phyloP scores from a whole-genome alignment of 1,140 invertebrate genomes.

The Anastrepha obliqua region DNA sequence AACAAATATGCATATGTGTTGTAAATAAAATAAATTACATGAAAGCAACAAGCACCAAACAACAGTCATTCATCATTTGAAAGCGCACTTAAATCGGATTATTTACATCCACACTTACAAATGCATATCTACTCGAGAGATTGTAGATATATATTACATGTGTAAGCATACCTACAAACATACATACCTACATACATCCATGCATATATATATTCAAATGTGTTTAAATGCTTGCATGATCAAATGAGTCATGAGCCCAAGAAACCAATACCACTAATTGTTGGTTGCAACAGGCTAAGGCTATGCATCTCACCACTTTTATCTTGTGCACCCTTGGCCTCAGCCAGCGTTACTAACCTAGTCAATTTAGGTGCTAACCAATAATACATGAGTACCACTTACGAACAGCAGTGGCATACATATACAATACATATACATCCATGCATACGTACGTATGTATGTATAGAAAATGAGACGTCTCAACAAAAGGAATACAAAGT shows the following conservation, averaged over 20 bases:
- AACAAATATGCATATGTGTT: slow-evolving; percentile 6
- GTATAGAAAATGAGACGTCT: not conserved
- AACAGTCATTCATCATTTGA: slow-evolving; percentile 23
- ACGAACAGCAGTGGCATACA: not conserved
- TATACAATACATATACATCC: not conserved
- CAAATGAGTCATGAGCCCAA: not conserved
- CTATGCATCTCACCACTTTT: not conserved
- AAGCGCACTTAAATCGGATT: slow-evolving; percentile 31
- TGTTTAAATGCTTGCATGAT: not conserved
- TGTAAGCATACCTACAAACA: not conserved
- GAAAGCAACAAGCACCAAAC: slow-evolving; percentile 3
- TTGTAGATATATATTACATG: not conserved
- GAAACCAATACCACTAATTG: slow-evolving; percentile 29
- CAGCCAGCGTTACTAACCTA: not conserved
- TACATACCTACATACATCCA: not conserved
- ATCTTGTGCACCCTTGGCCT: not conserved
- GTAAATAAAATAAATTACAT: slow-evolving; percentile 40
- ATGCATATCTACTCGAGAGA: not conserved
- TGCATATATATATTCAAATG: not conserved
- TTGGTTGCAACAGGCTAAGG: not conserved
- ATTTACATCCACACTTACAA: not conserved
- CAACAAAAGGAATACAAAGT: not conserved
- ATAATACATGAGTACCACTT: not conserved
- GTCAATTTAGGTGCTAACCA: slow-evolving; percentile 13
- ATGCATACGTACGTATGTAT: not conserved